Conservation (phyloP, 2,888 invertebrate species). For the Eucera pruinosa region DNA sequence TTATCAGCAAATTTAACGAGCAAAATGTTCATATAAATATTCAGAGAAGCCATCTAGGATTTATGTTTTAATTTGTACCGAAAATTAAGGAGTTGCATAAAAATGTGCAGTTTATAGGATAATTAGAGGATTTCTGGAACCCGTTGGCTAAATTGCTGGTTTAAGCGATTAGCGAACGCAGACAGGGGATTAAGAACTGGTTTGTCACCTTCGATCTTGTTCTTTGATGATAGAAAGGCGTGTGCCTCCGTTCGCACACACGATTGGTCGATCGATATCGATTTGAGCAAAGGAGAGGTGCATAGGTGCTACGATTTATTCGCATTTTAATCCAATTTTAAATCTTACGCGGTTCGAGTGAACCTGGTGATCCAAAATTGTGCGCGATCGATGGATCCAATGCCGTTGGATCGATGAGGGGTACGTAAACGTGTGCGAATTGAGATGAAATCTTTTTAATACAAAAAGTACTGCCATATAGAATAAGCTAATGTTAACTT, state of each 20-base stretch:
- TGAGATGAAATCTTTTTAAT: neutral
- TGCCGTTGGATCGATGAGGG: neutral
- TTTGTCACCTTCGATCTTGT: constrained; percentile 47
- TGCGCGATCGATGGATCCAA: neutral
- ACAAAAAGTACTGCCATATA: too few species aligned
- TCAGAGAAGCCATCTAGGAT: too few species aligned
- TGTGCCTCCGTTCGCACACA: constrained; percentile 27
- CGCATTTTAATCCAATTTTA: too few species aligned
- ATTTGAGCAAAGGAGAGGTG: neutral
- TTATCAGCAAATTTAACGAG: too few species aligned
- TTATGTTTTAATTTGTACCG: too few species aligned
- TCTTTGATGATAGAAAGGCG: constrained; percentile 52
- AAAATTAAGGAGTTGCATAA: too few species aligned
- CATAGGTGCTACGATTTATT: neutral
- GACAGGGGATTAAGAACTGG: constrained; percentile 42
- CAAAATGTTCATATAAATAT: too few species aligned
- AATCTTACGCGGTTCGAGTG: too few species aligned
- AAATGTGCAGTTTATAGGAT: neutral
- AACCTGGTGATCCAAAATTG: neutral
- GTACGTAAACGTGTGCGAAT: neutral
- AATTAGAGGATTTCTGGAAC: constrained; percentile 31
- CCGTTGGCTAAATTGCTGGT: constrained; percentile 10
- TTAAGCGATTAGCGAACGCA: constrained; percentile 2
- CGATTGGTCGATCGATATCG: constrained; percentile 45
- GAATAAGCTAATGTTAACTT: too few species aligned